phyloP scores from a whole-genome alignment of 2,888 invertebrate species.

The Stenoptilia bipunctidactyla region DNA sequence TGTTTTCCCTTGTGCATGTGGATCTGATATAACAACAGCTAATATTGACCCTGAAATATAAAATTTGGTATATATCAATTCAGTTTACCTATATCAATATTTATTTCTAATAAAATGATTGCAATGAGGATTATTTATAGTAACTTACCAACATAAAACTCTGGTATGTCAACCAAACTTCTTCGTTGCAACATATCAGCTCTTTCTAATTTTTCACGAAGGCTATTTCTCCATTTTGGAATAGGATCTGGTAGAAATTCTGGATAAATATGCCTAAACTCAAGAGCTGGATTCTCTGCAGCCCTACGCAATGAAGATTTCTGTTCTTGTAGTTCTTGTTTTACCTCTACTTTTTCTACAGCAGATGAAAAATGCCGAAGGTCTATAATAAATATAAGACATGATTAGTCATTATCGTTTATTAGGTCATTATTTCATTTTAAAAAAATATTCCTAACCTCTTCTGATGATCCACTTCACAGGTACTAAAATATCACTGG shows the following conservation, averaged over 20 bases:
- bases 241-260: constrained; percentile 94
- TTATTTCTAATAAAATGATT: too few relatives aligned
- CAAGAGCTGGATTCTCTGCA: constrained; percentile 41
- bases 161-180: constrained; percentile 87
- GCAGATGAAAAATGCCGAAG: constrained; percentile 36
- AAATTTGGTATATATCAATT: neutral
- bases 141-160: constrained; percentile 94
- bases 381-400: constrained; percentile 34
- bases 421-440: too few relatives aligned
- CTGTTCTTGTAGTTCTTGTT: constrained; percentile 16
- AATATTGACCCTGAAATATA: constrained; percentile 81
- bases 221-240: constrained; percentile 79
- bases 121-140: too few relatives aligned
- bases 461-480: constrained; percentile 48
- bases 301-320: constrained; percentile 23
- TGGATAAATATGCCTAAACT: constrained; percentile 82
- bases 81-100: too few relatives aligned
- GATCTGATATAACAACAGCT: constrained; percentile 89
- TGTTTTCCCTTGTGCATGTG: constrained; percentile 85
- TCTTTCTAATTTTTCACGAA: constrained; percentile 91
- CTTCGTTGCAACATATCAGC: constrained; percentile 92
- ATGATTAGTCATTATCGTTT: too few relatives aligned
- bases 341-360: constrained; percentile 31
- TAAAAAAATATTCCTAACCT: too few relatives aligned
- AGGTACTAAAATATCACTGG: constrained; percentile 27